Evolutionary conservation across 2,888 invertebrate species (phyloP).

Genomic region (Bugulina stolonifera): DNA sequence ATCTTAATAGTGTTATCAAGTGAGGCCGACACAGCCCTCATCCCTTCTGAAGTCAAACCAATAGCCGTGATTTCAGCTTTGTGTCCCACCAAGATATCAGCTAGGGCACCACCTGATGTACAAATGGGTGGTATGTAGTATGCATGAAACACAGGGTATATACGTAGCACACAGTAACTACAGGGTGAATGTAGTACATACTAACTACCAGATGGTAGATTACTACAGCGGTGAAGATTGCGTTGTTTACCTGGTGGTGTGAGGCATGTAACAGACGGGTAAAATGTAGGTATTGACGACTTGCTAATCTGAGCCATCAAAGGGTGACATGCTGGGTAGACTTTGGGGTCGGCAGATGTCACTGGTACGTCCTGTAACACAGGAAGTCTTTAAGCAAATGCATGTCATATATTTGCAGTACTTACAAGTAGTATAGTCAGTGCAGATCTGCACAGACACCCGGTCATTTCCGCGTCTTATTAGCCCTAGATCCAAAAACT

Average conservation of each 20-base stretch:
- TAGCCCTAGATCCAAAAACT: too few relatives aligned
- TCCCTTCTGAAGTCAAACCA: conserved; percentile 41
- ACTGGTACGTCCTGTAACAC: conserved; percentile 40
- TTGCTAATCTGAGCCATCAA: conserved; percentile 38
- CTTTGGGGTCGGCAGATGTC: conserved; percentile 43
- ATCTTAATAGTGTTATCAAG: conserved; percentile 46
- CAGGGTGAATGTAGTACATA: too few relatives aligned
- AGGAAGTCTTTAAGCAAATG: too few relatives aligned
- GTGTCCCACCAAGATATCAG: conserved; percentile 46
- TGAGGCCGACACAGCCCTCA: conserved; percentile 42
- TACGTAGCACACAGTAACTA: too few relatives aligned
- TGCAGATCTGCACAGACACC: too few relatives aligned
- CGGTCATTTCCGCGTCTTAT: too few relatives aligned
- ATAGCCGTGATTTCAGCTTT: conserved; percentile 45
- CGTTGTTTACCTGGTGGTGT: conserved; percentile 39
- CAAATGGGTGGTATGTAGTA: too few relatives aligned
- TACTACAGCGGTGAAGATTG: too few relatives aligned
- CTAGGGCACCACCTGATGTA: conserved; percentile 40
- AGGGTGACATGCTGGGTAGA: conserved; percentile 40
- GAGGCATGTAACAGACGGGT: conserved; percentile 46
- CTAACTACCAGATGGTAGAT: too few relatives aligned
- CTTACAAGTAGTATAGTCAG: too few relatives aligned
- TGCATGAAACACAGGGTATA: too few relatives aligned
- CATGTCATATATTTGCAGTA: too few relatives aligned
- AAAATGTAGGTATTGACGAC: conserved; percentile 39